Evolutionary conservation across 2,888 invertebrate genomes (phyloP).

Genomic region (Rotaria sp.): DNA sequence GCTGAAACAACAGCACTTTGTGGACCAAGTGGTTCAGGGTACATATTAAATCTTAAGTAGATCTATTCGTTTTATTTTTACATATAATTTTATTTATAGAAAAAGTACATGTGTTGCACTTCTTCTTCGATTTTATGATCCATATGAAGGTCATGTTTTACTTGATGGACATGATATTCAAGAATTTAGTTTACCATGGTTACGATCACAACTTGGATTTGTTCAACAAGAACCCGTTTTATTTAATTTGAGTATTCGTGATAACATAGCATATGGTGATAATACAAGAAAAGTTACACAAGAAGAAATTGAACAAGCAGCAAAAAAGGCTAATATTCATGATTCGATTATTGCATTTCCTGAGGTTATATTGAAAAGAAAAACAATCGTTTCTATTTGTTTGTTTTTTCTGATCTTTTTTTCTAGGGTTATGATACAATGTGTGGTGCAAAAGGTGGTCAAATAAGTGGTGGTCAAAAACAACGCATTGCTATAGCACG

Average conservation of each 20-base stretch:
- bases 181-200: slow-evolving; percentile 64
- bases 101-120: slow-evolving; percentile 37
- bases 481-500: slow-evolving; percentile 36
- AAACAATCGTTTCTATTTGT: too few relatives aligned
- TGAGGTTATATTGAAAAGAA: not conserved
- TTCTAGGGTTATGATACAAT: slow-evolving; percentile 29
- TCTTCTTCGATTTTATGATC: slow-evolving; percentile 40
- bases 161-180: slow-evolving; percentile 60
- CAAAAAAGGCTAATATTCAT: slow-evolving; percentile 37
- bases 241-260: slow-evolving; percentile 76
- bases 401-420: not conserved
- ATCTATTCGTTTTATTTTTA: not conserved
- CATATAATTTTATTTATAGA: not conserved
- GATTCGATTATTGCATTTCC: slow-evolving; percentile 23
- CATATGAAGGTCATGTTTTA: slow-evolving; percentile 36
- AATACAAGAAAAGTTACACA: not conserved
- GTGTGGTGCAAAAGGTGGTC: slow-evolving; percentile 37
- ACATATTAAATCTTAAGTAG: not conserved
- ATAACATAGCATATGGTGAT: slow-evolving; percentile 77
- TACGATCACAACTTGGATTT: slow-evolving; percentile 73
- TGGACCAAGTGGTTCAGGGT: slow-evolving; percentile 31
- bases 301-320: slow-evolving; percentile 32
- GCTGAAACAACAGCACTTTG: slow-evolving; percentile 38
- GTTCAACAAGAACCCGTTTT: slow-evolving; percentile 86
- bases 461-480: slow-evolving; percentile 40